Percentiles rank a stretch among this genome's conserved stretches.
phyloP scores from a whole-genome alignment of 2,113 vertebrate species.

The Psammodynastes pulverulentus region DNA sequence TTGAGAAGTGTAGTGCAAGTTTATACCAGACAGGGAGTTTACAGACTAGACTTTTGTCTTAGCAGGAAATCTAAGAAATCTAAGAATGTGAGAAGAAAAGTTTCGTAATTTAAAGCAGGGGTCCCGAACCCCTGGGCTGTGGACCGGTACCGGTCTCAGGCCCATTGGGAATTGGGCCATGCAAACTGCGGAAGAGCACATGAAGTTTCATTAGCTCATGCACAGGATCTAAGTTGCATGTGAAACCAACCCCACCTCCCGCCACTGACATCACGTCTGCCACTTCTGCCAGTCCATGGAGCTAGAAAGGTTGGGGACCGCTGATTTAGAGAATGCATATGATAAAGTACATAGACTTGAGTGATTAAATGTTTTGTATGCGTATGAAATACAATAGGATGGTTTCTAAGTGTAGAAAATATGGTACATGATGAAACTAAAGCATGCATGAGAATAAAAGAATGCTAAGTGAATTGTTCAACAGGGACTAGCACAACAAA shows the following conservation, averaged over 20 bases:
- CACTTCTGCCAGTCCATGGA: not conserved
- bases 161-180: not conserved
- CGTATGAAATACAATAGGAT: not conserved
- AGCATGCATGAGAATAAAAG: not conserved
- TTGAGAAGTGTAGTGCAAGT: not conserved
- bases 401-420: not conserved
- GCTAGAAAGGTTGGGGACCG: not conserved
- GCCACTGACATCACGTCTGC: no score
- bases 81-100: not conserved
- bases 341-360: not conserved
- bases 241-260: not conserved
- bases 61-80: not conserved
- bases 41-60: not conserved
- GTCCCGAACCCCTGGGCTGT: not conserved
- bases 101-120: not conserved
- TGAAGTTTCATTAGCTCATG: not conserved
- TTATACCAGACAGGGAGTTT: not conserved
- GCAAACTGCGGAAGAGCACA: not conserved
- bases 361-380: not conserved
- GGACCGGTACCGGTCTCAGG: no score
- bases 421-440: not conserved
- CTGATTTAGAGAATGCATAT: not conserved
- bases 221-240: not conserved
- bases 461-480: not conserved
- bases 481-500: not conserved